Conservation (phyloP, 1,140 invertebrate genomes). For the Zaprionus nigranus region DNA sequence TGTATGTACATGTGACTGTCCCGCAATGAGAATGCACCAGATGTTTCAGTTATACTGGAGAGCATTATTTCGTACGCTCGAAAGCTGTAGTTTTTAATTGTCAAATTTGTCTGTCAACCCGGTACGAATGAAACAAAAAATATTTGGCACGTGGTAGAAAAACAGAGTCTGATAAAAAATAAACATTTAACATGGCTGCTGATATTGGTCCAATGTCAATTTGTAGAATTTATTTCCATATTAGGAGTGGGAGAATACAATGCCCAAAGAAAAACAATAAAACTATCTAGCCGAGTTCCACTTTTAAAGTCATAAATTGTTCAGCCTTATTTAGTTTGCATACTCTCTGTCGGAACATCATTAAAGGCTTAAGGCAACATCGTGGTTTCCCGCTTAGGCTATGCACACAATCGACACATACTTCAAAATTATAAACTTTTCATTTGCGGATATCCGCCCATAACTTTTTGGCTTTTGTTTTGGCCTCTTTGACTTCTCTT, state of each 20-base stretch:
- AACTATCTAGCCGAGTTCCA: background rate
- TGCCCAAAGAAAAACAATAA: background rate
- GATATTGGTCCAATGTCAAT: background rate
- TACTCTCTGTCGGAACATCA: background rate
- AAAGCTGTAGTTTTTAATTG: background rate
- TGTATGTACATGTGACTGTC: conserved; percentile 36
- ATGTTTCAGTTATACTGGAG: background rate
- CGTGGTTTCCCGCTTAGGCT: conserved; percentile 23
- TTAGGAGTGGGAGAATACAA: background rate
- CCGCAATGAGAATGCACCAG: conserved; percentile 20
- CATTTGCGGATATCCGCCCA: conserved; percentile 56
- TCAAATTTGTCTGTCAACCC: background rate
- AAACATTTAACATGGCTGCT: background rate
- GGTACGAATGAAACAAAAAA: background rate
- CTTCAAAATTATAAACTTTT: conserved; percentile 68
- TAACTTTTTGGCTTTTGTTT: conserved; percentile 27
- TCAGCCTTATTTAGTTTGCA: conserved; percentile 3
- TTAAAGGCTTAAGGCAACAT: conserved; percentile 14
- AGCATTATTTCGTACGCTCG: background rate
- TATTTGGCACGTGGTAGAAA: background rate
- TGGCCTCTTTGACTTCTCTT: conserved; percentile 22
- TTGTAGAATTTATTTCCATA: background rate
- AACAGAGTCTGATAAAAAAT: background rate
- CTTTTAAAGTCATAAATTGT: background rate
- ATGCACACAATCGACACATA: conserved; percentile 64